These are phyloP conservation scores for Tapirus indicus DNA, from an alignment of 2,797 vertebrate genomes.

Conservation along the genomic window DNA sequence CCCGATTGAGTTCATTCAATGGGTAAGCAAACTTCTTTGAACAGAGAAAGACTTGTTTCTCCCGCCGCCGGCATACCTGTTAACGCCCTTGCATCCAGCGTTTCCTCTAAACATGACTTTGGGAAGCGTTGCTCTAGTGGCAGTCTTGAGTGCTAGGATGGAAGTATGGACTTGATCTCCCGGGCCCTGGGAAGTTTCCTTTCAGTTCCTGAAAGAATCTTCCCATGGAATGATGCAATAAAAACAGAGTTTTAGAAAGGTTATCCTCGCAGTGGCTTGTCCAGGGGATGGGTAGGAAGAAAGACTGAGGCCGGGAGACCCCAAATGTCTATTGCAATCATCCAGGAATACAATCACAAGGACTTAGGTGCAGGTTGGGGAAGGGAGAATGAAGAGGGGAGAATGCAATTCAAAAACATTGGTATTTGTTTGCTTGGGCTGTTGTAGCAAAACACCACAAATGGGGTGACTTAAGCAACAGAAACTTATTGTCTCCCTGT, in stretches of 20 bases:
- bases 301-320: neutral
- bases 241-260: neutral
- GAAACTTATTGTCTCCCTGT: rapidly evolving
- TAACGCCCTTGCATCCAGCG: rapidly evolving
- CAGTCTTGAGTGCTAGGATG: neutral
- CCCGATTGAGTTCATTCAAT: neutral
- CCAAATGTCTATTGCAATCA: rapidly evolving
- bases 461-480: neutral
- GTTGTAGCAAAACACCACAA: neutral
- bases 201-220: neutral
- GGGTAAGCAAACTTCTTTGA: neutral
- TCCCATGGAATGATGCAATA: neutral
- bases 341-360: neutral
- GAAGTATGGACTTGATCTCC: neutral
- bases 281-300: neutral
- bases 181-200: too few species aligned
- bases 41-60: neutral
- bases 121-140: neutral
- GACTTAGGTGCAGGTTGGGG: neutral
- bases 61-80: neutral
- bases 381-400: neutral
- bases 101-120: neutral
- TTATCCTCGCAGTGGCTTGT: neutral
- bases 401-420: neutral
- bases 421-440: neutral